Percentiles rank a stretch among this genome's conserved stretches.
These are phyloP conservation scores for Scaptomyza montana DNA, from an alignment of 1,140 invertebrate species.

Conservation along the genomic window DNA sequence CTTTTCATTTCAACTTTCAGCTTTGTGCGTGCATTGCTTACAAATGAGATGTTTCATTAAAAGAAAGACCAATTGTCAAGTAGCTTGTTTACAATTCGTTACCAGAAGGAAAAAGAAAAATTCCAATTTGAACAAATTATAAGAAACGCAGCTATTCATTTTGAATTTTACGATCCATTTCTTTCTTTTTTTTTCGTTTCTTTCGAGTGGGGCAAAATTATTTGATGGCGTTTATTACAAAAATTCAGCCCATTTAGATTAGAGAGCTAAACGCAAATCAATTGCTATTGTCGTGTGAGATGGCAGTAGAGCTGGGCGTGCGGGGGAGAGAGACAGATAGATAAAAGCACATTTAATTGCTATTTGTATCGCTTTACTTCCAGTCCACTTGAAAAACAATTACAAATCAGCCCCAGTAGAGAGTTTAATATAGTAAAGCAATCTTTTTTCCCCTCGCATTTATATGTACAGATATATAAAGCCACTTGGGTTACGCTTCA, in stretches of 20 bases:
- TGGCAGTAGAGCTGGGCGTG: not conserved
- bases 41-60: conserved; percentile 37
- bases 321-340: not conserved
- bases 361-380: conserved; percentile 1
- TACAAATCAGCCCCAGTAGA: not conserved
- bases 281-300: conserved; percentile 9
- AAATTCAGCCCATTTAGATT: conserved; percentile 54
- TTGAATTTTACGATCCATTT: conserved; percentile 30
- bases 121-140: conserved; percentile 10
- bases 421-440: not conserved
- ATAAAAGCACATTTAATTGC: conserved; percentile 34
- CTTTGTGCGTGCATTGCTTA: conserved; percentile 13
- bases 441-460: too few species aligned
- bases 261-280: conserved; percentile 38
- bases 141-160: conserved; percentile 41
- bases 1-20: not conserved
- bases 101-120: not conserved
- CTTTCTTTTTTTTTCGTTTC: not conserved
- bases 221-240: conserved; percentile 56
- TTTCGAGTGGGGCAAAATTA: conserved; percentile 28
- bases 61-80: conserved; percentile 35
- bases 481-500: conserved; percentile 48
- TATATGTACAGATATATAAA: not conserved
- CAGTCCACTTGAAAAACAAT: conserved; percentile 45
- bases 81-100: conserved; percentile 35